Percentiles rank a stretch among this genome's conserved stretches.
These are phyloP conservation scores for Schizothorax lantsangensis DNA, from an alignment of 2,797 vertebrate genomes.

Conservation along the genomic window DNA sequence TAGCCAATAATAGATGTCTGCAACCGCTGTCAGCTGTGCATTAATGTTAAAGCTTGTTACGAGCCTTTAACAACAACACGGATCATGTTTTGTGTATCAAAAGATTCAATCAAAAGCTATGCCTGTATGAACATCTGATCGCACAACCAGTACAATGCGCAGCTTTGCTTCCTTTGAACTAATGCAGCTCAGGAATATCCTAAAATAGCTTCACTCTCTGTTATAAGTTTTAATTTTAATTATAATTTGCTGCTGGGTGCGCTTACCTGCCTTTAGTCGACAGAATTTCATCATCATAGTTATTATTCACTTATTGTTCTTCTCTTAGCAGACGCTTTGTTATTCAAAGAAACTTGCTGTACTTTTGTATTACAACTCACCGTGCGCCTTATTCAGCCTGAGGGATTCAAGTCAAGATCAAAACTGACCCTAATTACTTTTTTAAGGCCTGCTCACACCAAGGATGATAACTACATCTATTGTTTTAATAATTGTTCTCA, in stretches of 20 bases:
- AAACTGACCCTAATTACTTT: not conserved
- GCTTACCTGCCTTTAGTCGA: not conserved
- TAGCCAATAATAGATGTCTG: slow-evolving; percentile 40
- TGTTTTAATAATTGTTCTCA: not conserved
- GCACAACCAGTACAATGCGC: not conserved
- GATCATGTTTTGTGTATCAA: not conserved
- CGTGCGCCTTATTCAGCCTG: not conserved
- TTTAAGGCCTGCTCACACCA: not conserved
- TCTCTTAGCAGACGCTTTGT: not conserved
- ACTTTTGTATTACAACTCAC: not conserved
- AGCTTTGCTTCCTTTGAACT: slow-evolving; percentile 7
- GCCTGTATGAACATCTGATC: slow-evolving; percentile 2
- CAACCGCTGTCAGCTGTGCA: slow-evolving; percentile 35
- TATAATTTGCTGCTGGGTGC: slow-evolving; percentile 9
- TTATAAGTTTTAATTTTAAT: slow-evolving; percentile 15
- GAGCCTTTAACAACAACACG: not conserved
- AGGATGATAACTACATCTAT: not conserved
- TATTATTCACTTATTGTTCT: slow-evolving; percentile 16
- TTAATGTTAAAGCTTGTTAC: slow-evolving; percentile 35
- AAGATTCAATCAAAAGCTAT: slow-evolving; percentile 21
- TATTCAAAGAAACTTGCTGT: not conserved
- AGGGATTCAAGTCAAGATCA: not conserved
- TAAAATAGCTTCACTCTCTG: slow-evolving; percentile 17
- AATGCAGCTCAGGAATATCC: not conserved
- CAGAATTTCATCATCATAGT: slow-evolving; percentile 4